A percentile compares a stretch with the other conserved stretches of the same genome.
phyloP scores from a whole-genome alignment of 1,140 invertebrate genomes.

The Hylaeus anthracinus region DNA sequence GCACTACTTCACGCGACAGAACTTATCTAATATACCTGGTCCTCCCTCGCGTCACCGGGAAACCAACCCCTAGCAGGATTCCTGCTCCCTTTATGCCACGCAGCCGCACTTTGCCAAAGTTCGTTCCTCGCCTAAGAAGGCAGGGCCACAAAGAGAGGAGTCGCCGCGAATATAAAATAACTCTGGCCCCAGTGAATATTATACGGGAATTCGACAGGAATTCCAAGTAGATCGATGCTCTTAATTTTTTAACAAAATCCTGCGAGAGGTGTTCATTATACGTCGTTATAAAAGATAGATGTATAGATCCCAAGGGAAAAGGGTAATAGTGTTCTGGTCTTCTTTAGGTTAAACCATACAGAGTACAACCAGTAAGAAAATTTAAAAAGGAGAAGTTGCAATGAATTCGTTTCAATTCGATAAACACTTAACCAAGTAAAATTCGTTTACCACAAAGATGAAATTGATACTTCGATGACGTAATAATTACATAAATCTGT shows the following conservation, averaged over 20 bases:
- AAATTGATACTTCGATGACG: background rate
- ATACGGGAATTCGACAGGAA: conserved; percentile 48
- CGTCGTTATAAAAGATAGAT: no score
- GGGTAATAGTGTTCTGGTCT: no score
- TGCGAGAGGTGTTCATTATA: no score
- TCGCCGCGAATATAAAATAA: conserved; percentile 61
- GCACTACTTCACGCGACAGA: conserved; percentile 65
- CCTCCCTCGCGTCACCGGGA: conserved; percentile 49
- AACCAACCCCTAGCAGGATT: conserved; percentile 39
- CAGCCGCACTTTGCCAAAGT: conserved; percentile 57
- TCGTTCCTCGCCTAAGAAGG: conserved; percentile 46
- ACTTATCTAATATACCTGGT: conserved; percentile 74
- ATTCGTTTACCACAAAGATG: no score
- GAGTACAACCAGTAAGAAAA: no score
- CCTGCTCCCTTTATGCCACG: conserved; percentile 57
- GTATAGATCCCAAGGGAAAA: no score
- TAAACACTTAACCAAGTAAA: no score
- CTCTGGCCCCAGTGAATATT: conserved; percentile 55
- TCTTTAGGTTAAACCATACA: no score
- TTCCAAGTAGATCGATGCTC: conserved; percentile 37
- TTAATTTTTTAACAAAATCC: conserved; percentile 12
- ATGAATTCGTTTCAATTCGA: no score
- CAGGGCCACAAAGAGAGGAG: conserved; percentile 39
- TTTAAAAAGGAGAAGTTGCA: no score
- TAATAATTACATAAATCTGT: conserved; percentile 30